Base-by-base conservation (phyloP, 1,140 invertebrate genomes). In the Paralvinella palmiformis region DNA sequence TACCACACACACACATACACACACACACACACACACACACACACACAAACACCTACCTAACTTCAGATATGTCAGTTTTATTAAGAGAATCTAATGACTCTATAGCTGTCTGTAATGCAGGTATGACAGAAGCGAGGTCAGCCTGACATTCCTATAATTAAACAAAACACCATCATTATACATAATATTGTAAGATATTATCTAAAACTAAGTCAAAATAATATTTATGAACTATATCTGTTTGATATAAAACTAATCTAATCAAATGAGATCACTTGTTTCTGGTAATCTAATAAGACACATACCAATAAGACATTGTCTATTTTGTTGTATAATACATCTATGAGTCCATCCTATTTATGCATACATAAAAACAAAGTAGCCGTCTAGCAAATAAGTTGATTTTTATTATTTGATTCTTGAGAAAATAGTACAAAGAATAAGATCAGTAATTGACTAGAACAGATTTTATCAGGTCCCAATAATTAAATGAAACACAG, bases 1-100 rank as follows among this genome's bases (percentile, higher is more conserved):
- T 29, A n/a, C 20, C 29, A 29, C 20, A 22, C 20, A 3, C 20
- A 45, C 15, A 36, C 20, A 36, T 10, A 41, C 20, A 59, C 20
- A 59, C 1, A 22, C 32, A 41, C 20, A 37, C 31, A 59, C 5
- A 59, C 5, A 17, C 37, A 17, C 20, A n/a, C 3, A 24, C 37
- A 22, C 3, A 31, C 1, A 45, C 36, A 35, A 22, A 1, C 13
- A 59, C 91, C 90, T 1, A 89, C 88, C 87, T 87, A 2, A 94
- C 77, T 79, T 95, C 92, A 72, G 91, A 90, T 32, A 96, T 91
- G 68, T 94, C 91, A 29, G 87, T 88, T 77, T 94, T 94, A 71
- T 92, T 92, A 0, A 95, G 79, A 1, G 88, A 83, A 73, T 91
- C 88, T 0, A 96, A 79, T 0, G 91, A 89, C 67, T 88, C 87